Base-by-base conservation (phyloP, 1,140 invertebrate species). In the Drosophila arizonae region DNA sequence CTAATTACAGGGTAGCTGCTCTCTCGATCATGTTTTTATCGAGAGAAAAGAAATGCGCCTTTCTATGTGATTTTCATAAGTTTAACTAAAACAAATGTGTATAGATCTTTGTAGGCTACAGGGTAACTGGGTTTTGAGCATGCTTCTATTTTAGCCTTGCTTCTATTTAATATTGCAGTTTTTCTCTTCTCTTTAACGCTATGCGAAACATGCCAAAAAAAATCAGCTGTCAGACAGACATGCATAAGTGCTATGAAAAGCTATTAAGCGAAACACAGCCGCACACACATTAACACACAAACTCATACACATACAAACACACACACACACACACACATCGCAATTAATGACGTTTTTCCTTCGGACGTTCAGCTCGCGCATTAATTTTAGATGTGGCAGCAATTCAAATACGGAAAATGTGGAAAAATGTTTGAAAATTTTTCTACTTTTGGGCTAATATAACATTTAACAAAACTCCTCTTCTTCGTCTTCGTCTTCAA, bases 341-440 rank as follows among this genome's bases (percentile, higher is more conserved):
- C 64, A 72, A 88, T 82, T 88, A 79, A 82, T 87, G 82, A 87
- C 82, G 82, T 85, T 80, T 84, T 73, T 58, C 43, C 41, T 33
- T 15, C 24, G 6, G 28, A 36, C 24, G 52, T 39, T 58, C 57
- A 62, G 72, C 51, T 79, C 58, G 45, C 63, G 64, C 57, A 76
- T 69, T 82, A 86, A 73, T 76, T 85, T 86, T 81, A 87, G 82
- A 87, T 50, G 45, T 63, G 30, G 45, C 57, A 62, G 36, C 11
- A 56, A 55, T 17, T 46, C 43, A 15, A 46, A 11, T 21, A 48
- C 43, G 13, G n/a, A 36, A 30, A 30, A 8, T 28, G 26, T 28
- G 5, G 26, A 28, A 6, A 30, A 30, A 48, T 39, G 36, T 11
- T 24, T 11, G 6, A 26, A 24, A 48, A 62, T 39, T n/a, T 15